Evolutionary conservation across 2,797 vertebrate species (phyloP), one percentile per base, ranked within the genome.

Genomic region (Trachops cirrhosus): DNA sequence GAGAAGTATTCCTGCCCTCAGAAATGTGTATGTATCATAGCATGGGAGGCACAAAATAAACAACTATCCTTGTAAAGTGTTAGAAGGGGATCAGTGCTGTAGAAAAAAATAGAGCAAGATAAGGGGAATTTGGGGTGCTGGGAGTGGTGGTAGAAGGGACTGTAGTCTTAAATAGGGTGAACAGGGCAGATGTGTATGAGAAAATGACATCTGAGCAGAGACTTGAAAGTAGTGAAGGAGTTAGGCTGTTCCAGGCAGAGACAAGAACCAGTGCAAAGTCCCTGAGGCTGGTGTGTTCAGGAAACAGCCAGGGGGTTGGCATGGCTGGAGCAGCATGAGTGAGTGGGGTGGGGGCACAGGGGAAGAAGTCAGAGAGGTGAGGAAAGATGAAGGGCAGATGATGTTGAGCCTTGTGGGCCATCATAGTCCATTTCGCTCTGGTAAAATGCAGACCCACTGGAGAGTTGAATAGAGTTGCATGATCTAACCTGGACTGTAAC

Each of bases 301-400:
- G 77, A 32, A 95, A 46, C 10, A 62, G 29, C n/a, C 32, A 52
- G 9, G 54, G 83, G 57, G 59, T 34, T n/a, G 11, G 1, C 26
- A 34, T 37, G 79, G 16, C 54, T 48, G 52, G 46, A 84, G 71
- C 44, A 52, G 70, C 41, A 6, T 77, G 44, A 71, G 34, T 73
- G 44, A 75, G 12, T 15, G 2, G 59, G 26, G 77, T 67, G 46
- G 11, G 15, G 32, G 32, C 46, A 57, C 46, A 29, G 70, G 37
- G 75, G 12, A 71, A 75, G 67, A 74, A 88, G 10, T 70, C 73
- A 48, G 67, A 41, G 34, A 67, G 74, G 54, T 52, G 70, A 86
- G 70, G 78, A 82, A 95, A 88, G 34, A 37, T 86, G 73, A 54
- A 88, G 67, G 22, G 41, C 62, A 93, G 93, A 73, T 70, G 48